Evolutionary conservation across 2,888 invertebrate species (phyloP), one percentile per base, ranked within the genome.

Genomic region (Melangyna quadrimaculata): DNA sequence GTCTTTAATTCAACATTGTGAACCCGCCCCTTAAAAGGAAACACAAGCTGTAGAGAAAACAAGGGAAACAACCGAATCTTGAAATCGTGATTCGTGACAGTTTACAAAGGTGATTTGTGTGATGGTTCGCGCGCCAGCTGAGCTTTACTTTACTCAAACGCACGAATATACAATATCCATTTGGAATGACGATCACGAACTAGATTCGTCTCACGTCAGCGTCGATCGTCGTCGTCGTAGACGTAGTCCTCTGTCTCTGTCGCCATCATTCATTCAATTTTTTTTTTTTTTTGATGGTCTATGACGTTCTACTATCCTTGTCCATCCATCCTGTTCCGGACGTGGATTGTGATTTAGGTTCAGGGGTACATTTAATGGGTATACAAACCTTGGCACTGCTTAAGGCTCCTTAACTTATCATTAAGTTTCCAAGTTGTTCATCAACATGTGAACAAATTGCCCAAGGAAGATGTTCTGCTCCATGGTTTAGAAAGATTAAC

Each of bases 11-110:
- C 1, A 35, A 7, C 14, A 35, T 51, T 45, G 45, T 65, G 32
- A 67, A 51, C 35, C 35, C 35, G 67, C 65, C 65, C 48, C 29
- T 32, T 32, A 32, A 67, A 51, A 51, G 24, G 35, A 67, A 67
- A 35, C 22, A 14, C 14, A 22, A 3, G 48, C n/a, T n/a, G n/a
- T n/a, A n/a, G 48, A 51, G 73, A 29, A 82, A 69, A 82, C 71
- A 73, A 35, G 72, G 51, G 53, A 78, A 55, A 74, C 82, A 78
- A 53, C 74, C 43, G 35, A 83, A 83, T 74, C 70, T 71, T 70
- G 57, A 35, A 83, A 78, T 83, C 83, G 83, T 83, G 79, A 79
- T 79, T 79, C 83, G 83, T 83, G 79, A 83, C 83, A 83, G 83
- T 83, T 83, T 78, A 78, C 83, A 74, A 55, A 69, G 73, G 53